Conservation (phyloP, 2,888 invertebrate genomes). For the Leptinotarsa haldemani region DNA sequence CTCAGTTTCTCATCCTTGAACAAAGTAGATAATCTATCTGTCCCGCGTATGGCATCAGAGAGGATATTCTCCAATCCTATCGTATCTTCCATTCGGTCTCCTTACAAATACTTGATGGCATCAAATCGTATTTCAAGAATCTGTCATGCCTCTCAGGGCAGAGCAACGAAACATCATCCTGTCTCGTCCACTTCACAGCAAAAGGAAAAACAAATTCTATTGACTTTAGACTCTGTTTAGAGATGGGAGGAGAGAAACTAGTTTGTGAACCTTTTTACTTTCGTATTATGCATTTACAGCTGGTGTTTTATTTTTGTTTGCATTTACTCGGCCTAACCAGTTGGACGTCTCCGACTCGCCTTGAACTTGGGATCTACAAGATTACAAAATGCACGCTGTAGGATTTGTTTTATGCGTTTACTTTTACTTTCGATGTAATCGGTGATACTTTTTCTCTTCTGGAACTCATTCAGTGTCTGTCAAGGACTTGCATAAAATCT, state of each 20-base stretch:
- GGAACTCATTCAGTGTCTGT: neutral
- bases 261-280: conserved; percentile 23
- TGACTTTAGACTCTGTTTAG: neutral
- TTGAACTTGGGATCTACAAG: conserved; percentile 36
- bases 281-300: conserved; percentile 14
- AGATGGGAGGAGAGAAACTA: conserved; percentile 14
- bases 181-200: neutral
- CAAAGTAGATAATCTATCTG: too few relatives aligned
- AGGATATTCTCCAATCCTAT: neutral
- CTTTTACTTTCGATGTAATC: conserved; percentile 31
- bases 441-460: neutral
- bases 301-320: conserved; percentile 19
- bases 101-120: neutral
- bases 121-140: neutral
- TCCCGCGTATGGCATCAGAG: neutral
- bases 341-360: conserved; percentile 27
- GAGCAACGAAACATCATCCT: neutral
- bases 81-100: neutral
- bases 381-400: conserved; percentile 3
- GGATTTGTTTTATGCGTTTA: conserved; percentile 18
- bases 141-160: neutral
- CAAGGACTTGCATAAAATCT: neutral
- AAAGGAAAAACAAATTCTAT: neutral
- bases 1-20: too few relatives aligned
- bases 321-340: conserved; percentile 24